Evolutionary conservation across 2,888 invertebrate species (phyloP).

Genomic region (Autographa gamma): DNA sequence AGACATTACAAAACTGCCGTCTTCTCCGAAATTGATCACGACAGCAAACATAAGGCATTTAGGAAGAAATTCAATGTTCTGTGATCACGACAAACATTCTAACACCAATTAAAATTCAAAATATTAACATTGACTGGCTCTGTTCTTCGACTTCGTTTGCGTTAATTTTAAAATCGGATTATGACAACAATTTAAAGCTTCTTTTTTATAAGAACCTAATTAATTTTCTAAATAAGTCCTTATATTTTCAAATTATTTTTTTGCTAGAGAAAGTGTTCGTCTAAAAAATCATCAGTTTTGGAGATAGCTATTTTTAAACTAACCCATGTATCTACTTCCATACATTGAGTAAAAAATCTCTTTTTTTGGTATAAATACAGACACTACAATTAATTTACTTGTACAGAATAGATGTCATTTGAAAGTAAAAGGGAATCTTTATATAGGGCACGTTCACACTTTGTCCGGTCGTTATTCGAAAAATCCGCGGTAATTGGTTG

Average conservation of each 20-base stretch:
- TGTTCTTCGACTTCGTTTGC: background rate
- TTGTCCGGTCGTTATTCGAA: conserved; percentile 48
- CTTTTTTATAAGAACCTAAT: too few relatives aligned
- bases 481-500: conserved; percentile 61
- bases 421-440: conserved; percentile 55
- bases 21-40: background rate
- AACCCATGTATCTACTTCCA: too few relatives aligned
- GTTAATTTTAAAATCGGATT: too few relatives aligned
- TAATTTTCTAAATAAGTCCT: too few relatives aligned
- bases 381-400: background rate
- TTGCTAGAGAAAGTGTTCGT: too few relatives aligned
- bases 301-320: too few relatives aligned
- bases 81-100: conserved; percentile 7
- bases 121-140: conserved; percentile 20
- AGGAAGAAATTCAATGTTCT: background rate
- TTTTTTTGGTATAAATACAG: background rate
- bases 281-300: too few relatives aligned
- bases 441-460: conserved; percentile 48
- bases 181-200: too few relatives aligned
- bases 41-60: background rate
- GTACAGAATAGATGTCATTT: conserved; percentile 24
- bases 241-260: too few relatives aligned
- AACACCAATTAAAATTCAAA: conserved; percentile 13
- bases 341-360: too few relatives aligned
- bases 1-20: background rate